These are phyloP conservation scores for Erinaceus europaeus DNA, from an alignment of 2,113 vertebrate genomes.

Conservation along the genomic window DNA sequence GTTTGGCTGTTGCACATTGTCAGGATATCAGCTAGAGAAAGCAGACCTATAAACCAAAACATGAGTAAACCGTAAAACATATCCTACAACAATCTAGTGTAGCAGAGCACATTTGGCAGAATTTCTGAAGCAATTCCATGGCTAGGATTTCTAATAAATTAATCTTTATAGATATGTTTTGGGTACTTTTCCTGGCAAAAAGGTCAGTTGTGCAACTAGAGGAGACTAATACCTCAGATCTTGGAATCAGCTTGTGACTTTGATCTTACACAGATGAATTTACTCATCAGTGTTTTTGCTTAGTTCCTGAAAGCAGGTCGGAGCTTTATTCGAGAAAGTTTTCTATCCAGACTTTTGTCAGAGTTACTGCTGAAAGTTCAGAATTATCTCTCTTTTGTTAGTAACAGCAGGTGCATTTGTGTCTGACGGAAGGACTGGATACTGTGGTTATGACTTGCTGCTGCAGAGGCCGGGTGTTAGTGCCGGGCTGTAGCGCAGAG, in stretches of 20 bases:
- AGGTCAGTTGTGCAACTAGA: slow-evolving; percentile 39
- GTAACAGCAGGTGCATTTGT: too few relatives aligned
- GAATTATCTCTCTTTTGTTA: not conserved
- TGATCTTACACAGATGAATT: slow-evolving; percentile 46
- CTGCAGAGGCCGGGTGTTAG: not conserved
- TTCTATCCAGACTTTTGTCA: not conserved
- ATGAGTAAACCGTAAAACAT: not conserved
- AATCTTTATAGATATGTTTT: slow-evolving; percentile 63
- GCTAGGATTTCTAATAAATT: slow-evolving; percentile 50
- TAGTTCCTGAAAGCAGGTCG: slow-evolving; percentile 4
- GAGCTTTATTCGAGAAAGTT: slow-evolving; percentile 13
- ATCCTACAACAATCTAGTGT: not conserved
- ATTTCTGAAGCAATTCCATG: not conserved
- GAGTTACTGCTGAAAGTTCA: not conserved
- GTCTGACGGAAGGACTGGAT: too few relatives aligned
- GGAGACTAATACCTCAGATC: slow-evolving; percentile 63
- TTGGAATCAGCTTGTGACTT: slow-evolving; percentile 66
- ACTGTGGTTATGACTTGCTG: too few relatives aligned
- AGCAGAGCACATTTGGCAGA: not conserved
- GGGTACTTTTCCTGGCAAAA: slow-evolving; percentile 62
- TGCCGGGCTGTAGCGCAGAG: too few relatives aligned
- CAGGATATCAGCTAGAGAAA: not conserved
- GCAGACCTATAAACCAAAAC: not conserved
- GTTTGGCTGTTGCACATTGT: slow-evolving; percentile 29
- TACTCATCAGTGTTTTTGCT: not conserved